These are phyloP conservation scores for Anoplophora glabripennis DNA, from an alignment of 1,140 invertebrate species.

Conservation along the genomic window DNA sequence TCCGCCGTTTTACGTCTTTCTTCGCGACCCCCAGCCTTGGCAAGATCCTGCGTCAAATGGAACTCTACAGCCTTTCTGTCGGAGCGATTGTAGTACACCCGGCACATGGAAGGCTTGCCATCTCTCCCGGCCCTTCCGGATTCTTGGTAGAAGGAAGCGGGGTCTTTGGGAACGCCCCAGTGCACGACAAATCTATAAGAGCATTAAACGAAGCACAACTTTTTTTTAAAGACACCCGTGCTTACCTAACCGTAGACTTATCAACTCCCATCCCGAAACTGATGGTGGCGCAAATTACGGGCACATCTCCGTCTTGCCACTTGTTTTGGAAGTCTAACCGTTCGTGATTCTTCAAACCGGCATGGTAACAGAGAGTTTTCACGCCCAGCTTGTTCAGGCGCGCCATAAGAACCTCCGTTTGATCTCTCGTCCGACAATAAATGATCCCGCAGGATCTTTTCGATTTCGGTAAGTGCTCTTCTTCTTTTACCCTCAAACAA, in stretches of 20 bases:
- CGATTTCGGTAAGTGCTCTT: conserved; percentile 57
- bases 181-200: conserved; percentile 88
- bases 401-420: conserved; percentile 69
- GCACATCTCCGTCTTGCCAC: conserved; percentile 74
- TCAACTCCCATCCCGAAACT: conserved; percentile 99
- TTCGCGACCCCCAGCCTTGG: conserved; percentile 53
- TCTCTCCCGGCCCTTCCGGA: conserved; percentile 87
- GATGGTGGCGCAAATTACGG: conserved; percentile 87
- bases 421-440: conserved; percentile 85
- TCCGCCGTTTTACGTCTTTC: conserved; percentile 55
- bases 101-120: conserved; percentile 80
- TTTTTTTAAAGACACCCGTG: conserved; percentile 46
- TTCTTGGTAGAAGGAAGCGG: conserved; percentile 86
- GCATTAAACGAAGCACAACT: too few species aligned
- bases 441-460: conserved; percentile 79
- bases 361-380: conserved; percentile 70
- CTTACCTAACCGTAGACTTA: conserved; percentile 84
- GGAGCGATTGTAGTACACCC: conserved; percentile 83
- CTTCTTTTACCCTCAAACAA: conserved; percentile 54
- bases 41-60: conserved; percentile 68
- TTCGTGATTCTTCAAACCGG: conserved; percentile 64
- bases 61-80: conserved; percentile 80
- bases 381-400: conserved; percentile 66
- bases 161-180: conserved; percentile 87
- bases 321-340: conserved; percentile 69